Percentiles rank a stretch among this genome's conserved stretches.
These are phyloP conservation scores for Urosaurus nigricauda DNA, from an alignment of 2,797 vertebrate genomes.

Conservation along the genomic window DNA sequence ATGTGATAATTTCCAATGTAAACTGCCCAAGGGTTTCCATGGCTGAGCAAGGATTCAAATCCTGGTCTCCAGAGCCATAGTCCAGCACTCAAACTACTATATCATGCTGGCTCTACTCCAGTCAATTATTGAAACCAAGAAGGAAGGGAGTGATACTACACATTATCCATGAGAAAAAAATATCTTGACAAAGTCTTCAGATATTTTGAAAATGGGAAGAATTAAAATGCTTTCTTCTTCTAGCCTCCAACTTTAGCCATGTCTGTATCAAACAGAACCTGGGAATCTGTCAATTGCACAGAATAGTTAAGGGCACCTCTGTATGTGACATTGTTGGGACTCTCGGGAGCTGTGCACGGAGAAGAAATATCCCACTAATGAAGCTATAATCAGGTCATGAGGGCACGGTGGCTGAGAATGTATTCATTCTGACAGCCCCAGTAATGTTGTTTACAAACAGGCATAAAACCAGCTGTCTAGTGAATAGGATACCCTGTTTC, in stretches of 20 bases:
- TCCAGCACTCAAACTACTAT: no score
- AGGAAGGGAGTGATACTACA: conserved; percentile 37
- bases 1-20: no score
- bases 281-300: conserved; percentile 41
- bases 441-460: conserved; percentile 35
- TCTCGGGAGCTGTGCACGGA: background rate
- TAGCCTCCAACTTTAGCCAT: conserved; percentile 18
- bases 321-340: background rate
- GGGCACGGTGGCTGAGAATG: conserved; percentile 7
- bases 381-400: conserved; percentile 27
- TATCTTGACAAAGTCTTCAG: conserved; percentile 49
- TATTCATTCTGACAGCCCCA: conserved; percentile 30
- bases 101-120: conserved; percentile 28
- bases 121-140: conserved; percentile 77
- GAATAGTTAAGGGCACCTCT: conserved; percentile 31
- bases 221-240: background rate
- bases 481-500: conserved; percentile 8
- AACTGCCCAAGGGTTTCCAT: no score
- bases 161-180: conserved; percentile 12
- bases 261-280: conserved; percentile 10
- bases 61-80: no score
- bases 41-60: no score
- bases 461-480: conserved; percentile 35
- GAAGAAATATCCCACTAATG: conserved; percentile 34
- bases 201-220: conserved; percentile 35